These are phyloP conservation scores for Xestia rhomboidea DNA, from an alignment of 2,888 invertebrate species.

Conservation along the genomic window DNA sequence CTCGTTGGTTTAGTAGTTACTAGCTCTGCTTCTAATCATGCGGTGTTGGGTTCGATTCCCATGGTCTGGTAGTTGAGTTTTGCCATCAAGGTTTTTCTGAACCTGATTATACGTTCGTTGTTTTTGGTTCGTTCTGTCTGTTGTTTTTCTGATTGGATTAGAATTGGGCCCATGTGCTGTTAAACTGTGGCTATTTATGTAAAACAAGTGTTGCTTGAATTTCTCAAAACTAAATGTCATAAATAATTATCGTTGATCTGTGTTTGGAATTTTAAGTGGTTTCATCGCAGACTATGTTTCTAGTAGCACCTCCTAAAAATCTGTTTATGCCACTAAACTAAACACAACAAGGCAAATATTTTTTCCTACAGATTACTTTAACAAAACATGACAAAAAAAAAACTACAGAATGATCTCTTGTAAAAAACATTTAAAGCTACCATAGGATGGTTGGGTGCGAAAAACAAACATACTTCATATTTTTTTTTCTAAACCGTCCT, in stretches of 20 bases:
- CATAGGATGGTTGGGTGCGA: conserved; percentile 44
- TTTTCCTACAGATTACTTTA: not conserved
- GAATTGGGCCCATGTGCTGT: not conserved
- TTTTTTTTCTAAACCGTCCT: conserved; percentile 65
- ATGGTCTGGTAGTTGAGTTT: not conserved
- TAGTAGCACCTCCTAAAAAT: conserved; percentile 26
- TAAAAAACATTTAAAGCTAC: conserved; percentile 17
- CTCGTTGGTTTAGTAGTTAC: not conserved
- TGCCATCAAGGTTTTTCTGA: not conserved
- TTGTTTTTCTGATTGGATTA: not conserved
- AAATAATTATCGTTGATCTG: not conserved
- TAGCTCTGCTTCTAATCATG: not conserved
- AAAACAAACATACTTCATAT: conserved; percentile 55
- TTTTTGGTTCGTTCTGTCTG: not conserved
- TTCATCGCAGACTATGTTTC: conserved; percentile 10
- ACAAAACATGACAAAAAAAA: not conserved
- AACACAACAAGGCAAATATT: not conserved
- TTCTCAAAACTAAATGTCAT: not conserved
- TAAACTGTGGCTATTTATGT: not conserved
- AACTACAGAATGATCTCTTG: not conserved
- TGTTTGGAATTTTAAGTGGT: conserved; percentile 15
- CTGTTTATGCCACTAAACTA: conserved; percentile 25
- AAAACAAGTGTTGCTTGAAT: not conserved
- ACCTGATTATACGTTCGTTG: not conserved
- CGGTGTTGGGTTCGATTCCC: not conserved